phyloP scores from a whole-genome alignment of 2,113 vertebrate genomes.

The Nestor notabilis region DNA sequence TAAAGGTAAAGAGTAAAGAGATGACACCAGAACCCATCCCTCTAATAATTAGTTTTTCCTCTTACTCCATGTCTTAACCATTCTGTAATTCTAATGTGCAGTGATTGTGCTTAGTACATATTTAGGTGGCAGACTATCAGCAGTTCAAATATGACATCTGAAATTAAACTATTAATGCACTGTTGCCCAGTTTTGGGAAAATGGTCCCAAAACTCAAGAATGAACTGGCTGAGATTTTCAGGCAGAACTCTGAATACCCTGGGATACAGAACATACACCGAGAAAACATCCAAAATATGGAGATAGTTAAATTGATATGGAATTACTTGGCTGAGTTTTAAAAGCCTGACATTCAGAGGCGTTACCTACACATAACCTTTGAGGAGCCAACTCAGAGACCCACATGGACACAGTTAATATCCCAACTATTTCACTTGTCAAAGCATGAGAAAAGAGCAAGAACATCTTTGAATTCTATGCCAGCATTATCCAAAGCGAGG shows the following conservation, averaged over 20 bases:
- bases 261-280: background rate
- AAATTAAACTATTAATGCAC: background rate
- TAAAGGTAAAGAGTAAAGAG: background rate
- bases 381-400: background rate
- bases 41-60: background rate
- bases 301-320: background rate
- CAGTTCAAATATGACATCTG: background rate
- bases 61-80: background rate
- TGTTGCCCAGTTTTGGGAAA: background rate
- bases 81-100: background rate
- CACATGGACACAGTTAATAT: background rate
- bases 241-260: background rate
- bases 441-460: background rate
- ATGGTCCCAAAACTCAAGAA: background rate
- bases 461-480: background rate
- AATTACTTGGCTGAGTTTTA: background rate
- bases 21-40: background rate
- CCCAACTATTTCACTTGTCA: background rate
- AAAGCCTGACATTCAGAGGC: background rate
- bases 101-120: background rate
- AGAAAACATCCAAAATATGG: background rate
- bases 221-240: background rate
- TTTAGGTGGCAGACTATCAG: background rate
- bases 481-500: background rate
- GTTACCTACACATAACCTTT: fast-evolving